Percentiles rank a stretch among this genome's conserved stretches.
phyloP scores from a whole-genome alignment of 2,113 vertebrate species.

The Bucco capensis region DNA sequence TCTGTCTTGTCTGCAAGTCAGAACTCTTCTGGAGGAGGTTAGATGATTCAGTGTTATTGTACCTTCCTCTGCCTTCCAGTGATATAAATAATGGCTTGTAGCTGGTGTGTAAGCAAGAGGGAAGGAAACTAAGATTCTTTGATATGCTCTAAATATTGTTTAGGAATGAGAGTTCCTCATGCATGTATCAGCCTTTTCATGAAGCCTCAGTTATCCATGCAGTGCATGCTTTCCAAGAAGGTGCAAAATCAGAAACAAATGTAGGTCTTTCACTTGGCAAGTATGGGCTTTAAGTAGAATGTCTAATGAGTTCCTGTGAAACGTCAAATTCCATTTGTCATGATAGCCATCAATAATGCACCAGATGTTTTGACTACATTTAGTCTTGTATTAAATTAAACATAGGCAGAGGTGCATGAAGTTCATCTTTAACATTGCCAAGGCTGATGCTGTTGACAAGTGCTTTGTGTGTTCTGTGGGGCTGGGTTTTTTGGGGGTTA shows the following conservation, averaged over 20 bases:
- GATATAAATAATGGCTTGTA: not conserved
- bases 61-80: not conserved
- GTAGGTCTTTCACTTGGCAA: not conserved
- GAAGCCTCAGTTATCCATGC: not conserved
- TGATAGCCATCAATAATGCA: slow-evolving; percentile 20
- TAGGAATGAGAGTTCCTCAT: not conserved
- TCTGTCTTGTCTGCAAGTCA: not conserved
- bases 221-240: not conserved
- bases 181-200: not conserved
- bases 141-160: not conserved
- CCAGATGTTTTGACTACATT: slow-evolving; percentile 64
- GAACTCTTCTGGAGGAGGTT: no score
- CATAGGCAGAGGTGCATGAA: slow-evolving; percentile 19
- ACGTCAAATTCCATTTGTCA: slow-evolving; percentile 45
- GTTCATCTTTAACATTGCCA: slow-evolving; percentile 34
- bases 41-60: not conserved
- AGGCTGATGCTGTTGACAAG: not conserved
- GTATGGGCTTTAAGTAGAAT: not conserved
- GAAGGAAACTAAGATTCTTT: not conserved
- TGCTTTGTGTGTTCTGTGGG: not conserved
- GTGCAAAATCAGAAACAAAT: not conserved
- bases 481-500: not conserved
- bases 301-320: not conserved
- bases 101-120: not conserved
- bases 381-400: slow-evolving; percentile 60